Evolutionary conservation across 2,888 invertebrate species (phyloP), one percentile per base, ranked within the genome.

Genomic region (Adelphocoris suturalis): DNA sequence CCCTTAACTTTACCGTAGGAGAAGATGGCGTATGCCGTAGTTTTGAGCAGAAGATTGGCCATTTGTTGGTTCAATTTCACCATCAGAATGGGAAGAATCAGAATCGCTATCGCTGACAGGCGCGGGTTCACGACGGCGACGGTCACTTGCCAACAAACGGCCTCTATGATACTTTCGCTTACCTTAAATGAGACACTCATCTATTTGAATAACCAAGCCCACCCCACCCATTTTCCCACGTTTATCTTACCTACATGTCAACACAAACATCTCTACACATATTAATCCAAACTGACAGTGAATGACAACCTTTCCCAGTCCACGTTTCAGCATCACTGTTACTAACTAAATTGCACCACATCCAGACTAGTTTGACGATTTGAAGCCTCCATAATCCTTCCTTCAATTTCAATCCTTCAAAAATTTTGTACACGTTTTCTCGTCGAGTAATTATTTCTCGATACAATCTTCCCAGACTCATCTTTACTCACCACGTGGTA

Each of bases 291-390:
- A 7, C 28, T 75, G 75, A 7, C n/a, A 75, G 7, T 3, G 75
- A 4, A n/a, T 75, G 75, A 75, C 13, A 7, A 9, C 19, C 19
- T 75, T 19, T n/a, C 4, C 19, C 75, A 75, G 75, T 75, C 75
- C 75, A 75, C 75, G n/a, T 9, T 75, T 75, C 75, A 75, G 75
- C 75, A 75, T 75, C 75, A 75, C 75, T 75, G 16, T 75, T 75
- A 27, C 75, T 75, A 75, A 75, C 75, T 75, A 75, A 75, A 57
- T 57, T 9, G 57, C 57, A 57, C 57, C 57, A 57, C 19, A 57
- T 57, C 57, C 57, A 2, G 9, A 57, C 57, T 9, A 57, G 57
- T 57, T 57, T 19, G 9, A 57, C 57, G 57, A 57, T 57, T 57
- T 57, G 37, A 37, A n/a, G n/a, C n/a, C n/a, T n/a, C n/a, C n/a